Base-by-base conservation (phyloP, 2,113 vertebrate genomes). In the Craseonycteris thonglongyai region DNA sequence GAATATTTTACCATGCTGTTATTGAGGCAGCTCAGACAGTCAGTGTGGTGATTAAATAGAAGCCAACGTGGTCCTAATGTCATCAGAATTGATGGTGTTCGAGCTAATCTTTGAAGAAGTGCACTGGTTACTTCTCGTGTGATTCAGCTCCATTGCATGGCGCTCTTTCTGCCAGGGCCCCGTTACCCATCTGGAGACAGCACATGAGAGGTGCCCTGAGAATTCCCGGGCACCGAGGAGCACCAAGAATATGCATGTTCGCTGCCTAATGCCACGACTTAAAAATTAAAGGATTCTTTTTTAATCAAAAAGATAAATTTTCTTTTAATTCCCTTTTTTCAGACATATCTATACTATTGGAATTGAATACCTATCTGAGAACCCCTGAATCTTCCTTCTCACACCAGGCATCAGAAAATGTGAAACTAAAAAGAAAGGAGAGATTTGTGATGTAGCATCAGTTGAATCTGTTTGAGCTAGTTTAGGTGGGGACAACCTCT, bases 1-100 rank as follows among this genome's bases (percentile, higher is more conserved):
- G 96, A 88, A 90, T 96, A 95, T 93, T 97, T 97, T 92, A 96
- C 92, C 94, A 92, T 61, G 54, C 47, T 86, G 95, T 93, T 95
- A 81, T 71, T 51, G 91, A 92, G 94, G 91, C 88, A 91, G 92
- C 91, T 97, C 91, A 80, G 84, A 96, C 68, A 96, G 91, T 91
- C 96, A 93, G 93, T 65, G 75, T n/a, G 80, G 90, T 45, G 78
- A 93, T 74, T 76, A 96, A 90, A 91, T 91, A 88, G 97, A 93
- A 97, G 93, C 72, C 87, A 91, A 42, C n/a, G 24, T 88, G 94
- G 96, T 96, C 97, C 96, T 2, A 35, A 68, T 68, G 49, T 82
- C 97, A 96, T 95, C 95, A 96, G 82, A 90, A 88, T 3, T 91
- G 71, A 72, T 92, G 82, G 96, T 84, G 87, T 12, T 33, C 38